Base-by-base conservation (phyloP, 2,797 vertebrate species). In the Bucorvus abyssinicus region DNA sequence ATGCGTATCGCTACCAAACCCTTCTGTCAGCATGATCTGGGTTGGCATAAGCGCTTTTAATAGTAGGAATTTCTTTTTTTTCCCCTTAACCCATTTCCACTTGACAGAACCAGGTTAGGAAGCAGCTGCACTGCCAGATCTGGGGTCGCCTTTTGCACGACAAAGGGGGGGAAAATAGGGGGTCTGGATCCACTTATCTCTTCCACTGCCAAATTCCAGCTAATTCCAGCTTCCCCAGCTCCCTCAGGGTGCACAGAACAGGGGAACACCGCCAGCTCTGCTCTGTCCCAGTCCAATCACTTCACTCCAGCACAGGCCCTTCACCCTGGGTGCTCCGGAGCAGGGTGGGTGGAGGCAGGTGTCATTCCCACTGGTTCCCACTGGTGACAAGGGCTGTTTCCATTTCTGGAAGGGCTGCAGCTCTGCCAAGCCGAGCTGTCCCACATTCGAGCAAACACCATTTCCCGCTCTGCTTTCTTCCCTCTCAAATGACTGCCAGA, bases 51-150 rank as follows among this genome's bases (percentile, higher is more conserved):
- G 91, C 88, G 89, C 92, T 95, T 84, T 65, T 47, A 79, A 90
- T 67, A 79, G 93, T 44, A 92, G 81, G 83, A 55, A 34, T 44
- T 40, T 80, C 63, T 59, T 53, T 63, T 68, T 47, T 14, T 13
- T 6, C 1, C 52, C 53, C 53, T 55, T 93, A 84, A 94, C 94
- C 93, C 74, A 82, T 73, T 93, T 93, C 93, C 56, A 61, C 63
- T 67, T 90, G 90, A 95, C 93, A 97, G 96, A 96, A 95, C 85
- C 92, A 89, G 94, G 95, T 63, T 87, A 91, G 67, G 90, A 78
- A 94, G 87, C 93, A 95, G 90, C 55, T 69, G 88, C 44, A 29
- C 42, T 1, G 4, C 47, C 78, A 90, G 94, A 86, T 65, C 77
- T 65, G 47, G 63, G 67, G 63, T 91, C 59, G 88, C 85, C 77